Conservation (phyloP, 2,888 invertebrate species). For the Sthenelais limicola region DNA sequence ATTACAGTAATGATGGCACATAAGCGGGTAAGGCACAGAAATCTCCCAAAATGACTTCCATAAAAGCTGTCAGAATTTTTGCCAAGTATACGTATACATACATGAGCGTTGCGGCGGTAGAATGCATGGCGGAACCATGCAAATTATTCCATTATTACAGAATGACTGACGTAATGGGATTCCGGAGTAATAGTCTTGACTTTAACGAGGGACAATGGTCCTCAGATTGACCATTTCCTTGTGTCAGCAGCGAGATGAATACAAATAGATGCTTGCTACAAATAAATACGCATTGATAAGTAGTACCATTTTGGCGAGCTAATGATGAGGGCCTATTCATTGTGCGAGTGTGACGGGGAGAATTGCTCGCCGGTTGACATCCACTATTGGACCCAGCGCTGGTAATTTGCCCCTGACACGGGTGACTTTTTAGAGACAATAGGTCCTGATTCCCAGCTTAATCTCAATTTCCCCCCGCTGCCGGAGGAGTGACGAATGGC, state of each 20-base stretch:
- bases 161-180: slow-evolving; percentile 22
- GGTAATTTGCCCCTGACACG: slow-evolving; percentile 36
- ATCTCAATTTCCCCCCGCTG: slow-evolving; percentile 37
- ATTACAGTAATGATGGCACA: too few species aligned
- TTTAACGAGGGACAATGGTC: slow-evolving; percentile 30
- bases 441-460: slow-evolving; percentile 36
- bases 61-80: too few species aligned
- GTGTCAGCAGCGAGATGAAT: slow-evolving; percentile 37
- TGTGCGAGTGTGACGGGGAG: slow-evolving; percentile 27
- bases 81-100: too few species aligned
- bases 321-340: slow-evolving; percentile 40
- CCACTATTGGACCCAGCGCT: slow-evolving; percentile 6
- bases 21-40: too few species aligned
- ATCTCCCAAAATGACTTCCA: too few species aligned
- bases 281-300: slow-evolving; percentile 39
- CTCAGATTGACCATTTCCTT: slow-evolving; percentile 38
- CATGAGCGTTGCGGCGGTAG: too few species aligned
- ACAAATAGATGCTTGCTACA: slow-evolving; percentile 31
- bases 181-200: slow-evolving; percentile 23
- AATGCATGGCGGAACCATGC: slow-evolving; percentile 24
- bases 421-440: slow-evolving; percentile 39
- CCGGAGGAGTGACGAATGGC: too few species aligned
- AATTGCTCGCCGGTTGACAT: slow-evolving; percentile 19
- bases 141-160: slow-evolving; percentile 20
- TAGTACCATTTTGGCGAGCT: slow-evolving; percentile 29